Conservation (phyloP, 2,888 invertebrate genomes). For the Pandemis heparana region DNA sequence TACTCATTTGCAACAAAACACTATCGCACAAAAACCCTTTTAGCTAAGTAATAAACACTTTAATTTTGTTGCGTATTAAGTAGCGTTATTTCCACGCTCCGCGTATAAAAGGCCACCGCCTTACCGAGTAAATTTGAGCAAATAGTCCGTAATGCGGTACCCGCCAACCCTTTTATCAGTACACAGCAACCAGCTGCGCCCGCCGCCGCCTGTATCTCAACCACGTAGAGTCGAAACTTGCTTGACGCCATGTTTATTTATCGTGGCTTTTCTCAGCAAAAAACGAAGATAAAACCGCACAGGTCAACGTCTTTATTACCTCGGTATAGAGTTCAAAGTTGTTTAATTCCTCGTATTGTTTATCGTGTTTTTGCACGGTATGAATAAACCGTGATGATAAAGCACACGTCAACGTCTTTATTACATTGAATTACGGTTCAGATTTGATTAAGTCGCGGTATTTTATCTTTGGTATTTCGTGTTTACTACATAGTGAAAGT, state of each 20-base stretch:
- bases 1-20: too few species aligned
- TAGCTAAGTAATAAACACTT: too few species aligned
- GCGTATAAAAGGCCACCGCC: background rate
- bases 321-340: background rate
- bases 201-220: background rate
- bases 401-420: constrained; percentile 2
- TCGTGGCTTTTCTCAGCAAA: background rate
- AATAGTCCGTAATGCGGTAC: constrained; percentile 30
- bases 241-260: background rate
- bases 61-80: too few species aligned
- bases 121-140: constrained; percentile 30
- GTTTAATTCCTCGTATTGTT: background rate
- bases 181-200: background rate
- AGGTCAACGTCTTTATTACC: background rate
- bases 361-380: constrained; percentile 1
- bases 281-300: background rate
- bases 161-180: constrained; percentile 28
- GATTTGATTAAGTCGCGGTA: constrained; percentile 4
- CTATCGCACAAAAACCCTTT: too few species aligned
- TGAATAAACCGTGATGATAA: background rate
- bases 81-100: background rate
- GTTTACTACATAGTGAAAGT: background rate
- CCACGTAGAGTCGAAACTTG: background rate
- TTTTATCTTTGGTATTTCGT: background rate
- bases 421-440: background rate